Evolutionary conservation across 2,888 invertebrate species (phyloP).

Genomic region (Spisula subtruncata): DNA sequence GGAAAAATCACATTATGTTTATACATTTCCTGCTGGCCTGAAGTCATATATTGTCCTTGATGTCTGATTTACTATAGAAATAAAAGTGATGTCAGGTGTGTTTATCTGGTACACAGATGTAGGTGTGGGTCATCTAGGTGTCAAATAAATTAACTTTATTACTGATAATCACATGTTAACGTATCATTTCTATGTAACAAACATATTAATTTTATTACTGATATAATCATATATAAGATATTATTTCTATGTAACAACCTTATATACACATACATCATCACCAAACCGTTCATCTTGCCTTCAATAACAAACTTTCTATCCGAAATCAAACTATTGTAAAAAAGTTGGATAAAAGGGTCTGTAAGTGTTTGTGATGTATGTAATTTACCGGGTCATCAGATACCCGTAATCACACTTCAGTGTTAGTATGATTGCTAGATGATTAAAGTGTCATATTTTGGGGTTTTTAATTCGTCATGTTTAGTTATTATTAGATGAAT

Average conservation of each 20-base stretch:
- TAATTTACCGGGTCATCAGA: not conserved
- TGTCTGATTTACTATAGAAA: not conserved
- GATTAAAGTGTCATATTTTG: conserved; percentile 24
- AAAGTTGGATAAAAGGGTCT: not conserved
- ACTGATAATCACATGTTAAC: not conserved
- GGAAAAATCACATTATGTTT: not conserved
- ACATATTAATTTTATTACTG: not conserved
- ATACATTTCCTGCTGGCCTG: not conserved
- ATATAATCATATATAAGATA: not conserved
- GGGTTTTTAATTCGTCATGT: not conserved
- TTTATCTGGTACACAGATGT: not conserved
- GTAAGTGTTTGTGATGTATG: not conserved
- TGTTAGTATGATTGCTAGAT: conserved; percentile 8
- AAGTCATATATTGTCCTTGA: conserved; percentile 6
- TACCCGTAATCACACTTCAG: not conserved
- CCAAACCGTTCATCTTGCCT: not conserved
- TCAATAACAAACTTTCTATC: not conserved
- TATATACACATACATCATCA: not conserved
- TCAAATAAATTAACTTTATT: conserved; percentile 13
- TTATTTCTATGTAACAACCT: not conserved
- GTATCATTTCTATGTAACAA: not conserved
- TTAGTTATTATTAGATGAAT: not conserved
- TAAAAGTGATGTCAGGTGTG: not conserved
- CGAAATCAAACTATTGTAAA: not conserved
- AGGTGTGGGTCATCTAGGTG: not conserved